These are phyloP conservation scores for Malachius bipustulatus DNA, from an alignment of 2,888 invertebrate species.

Conservation along the genomic window DNA sequence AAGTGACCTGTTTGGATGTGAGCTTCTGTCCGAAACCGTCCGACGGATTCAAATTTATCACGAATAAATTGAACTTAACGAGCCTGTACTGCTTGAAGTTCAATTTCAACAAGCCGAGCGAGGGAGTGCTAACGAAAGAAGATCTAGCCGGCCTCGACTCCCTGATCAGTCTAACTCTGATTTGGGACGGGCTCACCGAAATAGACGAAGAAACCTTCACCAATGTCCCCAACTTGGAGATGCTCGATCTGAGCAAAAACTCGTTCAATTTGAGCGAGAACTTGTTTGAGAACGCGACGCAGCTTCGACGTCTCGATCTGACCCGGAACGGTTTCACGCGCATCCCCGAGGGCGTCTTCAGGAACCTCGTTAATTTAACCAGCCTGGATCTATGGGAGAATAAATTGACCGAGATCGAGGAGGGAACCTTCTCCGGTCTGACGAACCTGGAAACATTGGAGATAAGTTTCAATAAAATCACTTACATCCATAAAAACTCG, in stretches of 20 bases:
- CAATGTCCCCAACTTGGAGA: slow-evolving; percentile 20
- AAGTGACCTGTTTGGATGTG: slow-evolving; percentile 9
- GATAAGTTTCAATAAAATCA: slow-evolving; percentile 54
- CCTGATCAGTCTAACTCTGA: slow-evolving; percentile 13
- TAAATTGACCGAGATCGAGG: slow-evolving; percentile 29
- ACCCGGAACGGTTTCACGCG: slow-evolving; percentile 51
- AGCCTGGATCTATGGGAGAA: slow-evolving; percentile 57
- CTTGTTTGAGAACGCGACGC: slow-evolving; percentile 50
- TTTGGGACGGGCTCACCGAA: slow-evolving; percentile 9
- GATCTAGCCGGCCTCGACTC: slow-evolving; percentile 14
- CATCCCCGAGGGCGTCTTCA: slow-evolving; percentile 50
- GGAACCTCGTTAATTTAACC: slow-evolving; percentile 47
- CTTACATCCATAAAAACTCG: slow-evolving; percentile 46
- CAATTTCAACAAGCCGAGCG: slow-evolving; percentile 24
- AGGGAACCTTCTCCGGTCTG: slow-evolving; percentile 51
- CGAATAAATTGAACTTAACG: slow-evolving; percentile 29
- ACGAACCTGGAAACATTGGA: slow-evolving; percentile 53
- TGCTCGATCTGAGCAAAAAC: slow-evolving; percentile 19
- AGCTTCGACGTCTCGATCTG: slow-evolving; percentile 55
- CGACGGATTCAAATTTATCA: slow-evolving; percentile 38
- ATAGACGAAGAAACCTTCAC: slow-evolving; percentile 18
- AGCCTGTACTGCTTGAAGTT: slow-evolving; percentile 1
- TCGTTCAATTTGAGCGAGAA: slow-evolving; percentile 36
- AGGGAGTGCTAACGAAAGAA: slow-evolving; percentile 16
- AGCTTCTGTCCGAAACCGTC: slow-evolving; percentile 39